Evolutionary conservation across 2,888 invertebrate genomes (phyloP).

Genomic region (Xanthia icteritia): DNA sequence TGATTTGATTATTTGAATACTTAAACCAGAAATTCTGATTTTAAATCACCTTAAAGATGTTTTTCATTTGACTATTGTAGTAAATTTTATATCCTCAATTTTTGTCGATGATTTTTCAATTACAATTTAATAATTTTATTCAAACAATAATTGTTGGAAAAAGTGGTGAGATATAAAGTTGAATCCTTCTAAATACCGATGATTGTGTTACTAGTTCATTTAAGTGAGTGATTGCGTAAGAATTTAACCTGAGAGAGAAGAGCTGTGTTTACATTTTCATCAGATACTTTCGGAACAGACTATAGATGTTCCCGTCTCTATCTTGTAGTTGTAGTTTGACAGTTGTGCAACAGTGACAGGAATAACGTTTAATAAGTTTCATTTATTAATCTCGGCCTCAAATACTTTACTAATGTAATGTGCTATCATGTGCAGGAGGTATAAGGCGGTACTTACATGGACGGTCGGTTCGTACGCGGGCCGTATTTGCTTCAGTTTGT

Average conservation of each 20-base stretch:
- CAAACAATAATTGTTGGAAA: too few relatives aligned
- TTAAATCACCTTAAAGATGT: too few relatives aligned
- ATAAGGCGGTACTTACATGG: constrained; percentile 73
- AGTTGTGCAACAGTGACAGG: background rate
- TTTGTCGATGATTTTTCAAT: too few relatives aligned
- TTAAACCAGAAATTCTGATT: background rate
- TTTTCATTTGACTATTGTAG: too few relatives aligned
- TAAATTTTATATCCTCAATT: too few relatives aligned
- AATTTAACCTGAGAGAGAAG: background rate
- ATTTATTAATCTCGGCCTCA: background rate
- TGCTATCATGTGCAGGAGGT: constrained; percentile 9
- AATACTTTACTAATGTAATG: background rate
- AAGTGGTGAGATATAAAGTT: background rate
- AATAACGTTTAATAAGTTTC: background rate
- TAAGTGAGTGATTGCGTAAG: background rate
- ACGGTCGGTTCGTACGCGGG: constrained; percentile 78
- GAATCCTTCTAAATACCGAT: background rate
- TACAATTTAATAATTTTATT: too few relatives aligned
- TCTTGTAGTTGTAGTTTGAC: background rate
- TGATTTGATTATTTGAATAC: background rate
- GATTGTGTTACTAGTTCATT: background rate
- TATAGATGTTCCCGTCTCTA: background rate
- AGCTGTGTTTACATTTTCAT: background rate
- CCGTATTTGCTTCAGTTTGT: constrained; percentile 73
- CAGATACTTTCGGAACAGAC: background rate